Conservation (phyloP, 1,140 invertebrate species). For the Stegodyphus mimosarum region DNA sequence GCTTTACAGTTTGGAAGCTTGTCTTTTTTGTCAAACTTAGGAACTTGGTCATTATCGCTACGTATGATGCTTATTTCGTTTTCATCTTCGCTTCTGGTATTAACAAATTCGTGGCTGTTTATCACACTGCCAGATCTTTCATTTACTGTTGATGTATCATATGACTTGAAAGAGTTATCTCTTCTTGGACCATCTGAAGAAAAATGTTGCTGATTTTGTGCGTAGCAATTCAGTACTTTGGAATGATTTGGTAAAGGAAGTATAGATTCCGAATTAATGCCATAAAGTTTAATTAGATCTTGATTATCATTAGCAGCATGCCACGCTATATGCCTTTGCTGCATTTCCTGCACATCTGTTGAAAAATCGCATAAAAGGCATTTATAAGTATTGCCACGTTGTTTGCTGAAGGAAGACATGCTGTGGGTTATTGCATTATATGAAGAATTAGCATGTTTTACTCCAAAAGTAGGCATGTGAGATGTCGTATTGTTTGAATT, state of each 20-base stretch:
- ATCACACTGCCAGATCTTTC: too few species aligned
- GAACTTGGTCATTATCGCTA: too few species aligned
- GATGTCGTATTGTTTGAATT: neutral
- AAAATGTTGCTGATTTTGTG: neutral
- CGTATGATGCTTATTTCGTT: too few species aligned
- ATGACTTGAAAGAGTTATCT: neutral
- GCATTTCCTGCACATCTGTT: slow-evolving; percentile 66
- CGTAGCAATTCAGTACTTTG: neutral
- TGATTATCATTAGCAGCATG: slow-evolving; percentile 68
- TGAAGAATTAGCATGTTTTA: neutral
- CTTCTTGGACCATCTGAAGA: neutral
- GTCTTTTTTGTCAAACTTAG: too few species aligned
- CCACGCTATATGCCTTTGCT: slow-evolving; percentile 68
- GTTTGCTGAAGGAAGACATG: neutral
- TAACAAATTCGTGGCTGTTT: too few species aligned
- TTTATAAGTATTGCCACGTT: slow-evolving; percentile 25
- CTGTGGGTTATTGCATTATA: neutral
- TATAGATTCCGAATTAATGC: slow-evolving; percentile 64
- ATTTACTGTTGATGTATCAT: too few species aligned
- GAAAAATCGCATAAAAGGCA: slow-evolving; percentile 70
- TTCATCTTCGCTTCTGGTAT: too few species aligned
- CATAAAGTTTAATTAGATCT: slow-evolving; percentile 67
- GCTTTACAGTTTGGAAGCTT: too few species aligned
- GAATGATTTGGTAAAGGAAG: neutral
- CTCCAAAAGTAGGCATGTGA: neutral